phyloP scores from a whole-genome alignment of 2,888 invertebrate species.

The Lomographa bimaculata region DNA sequence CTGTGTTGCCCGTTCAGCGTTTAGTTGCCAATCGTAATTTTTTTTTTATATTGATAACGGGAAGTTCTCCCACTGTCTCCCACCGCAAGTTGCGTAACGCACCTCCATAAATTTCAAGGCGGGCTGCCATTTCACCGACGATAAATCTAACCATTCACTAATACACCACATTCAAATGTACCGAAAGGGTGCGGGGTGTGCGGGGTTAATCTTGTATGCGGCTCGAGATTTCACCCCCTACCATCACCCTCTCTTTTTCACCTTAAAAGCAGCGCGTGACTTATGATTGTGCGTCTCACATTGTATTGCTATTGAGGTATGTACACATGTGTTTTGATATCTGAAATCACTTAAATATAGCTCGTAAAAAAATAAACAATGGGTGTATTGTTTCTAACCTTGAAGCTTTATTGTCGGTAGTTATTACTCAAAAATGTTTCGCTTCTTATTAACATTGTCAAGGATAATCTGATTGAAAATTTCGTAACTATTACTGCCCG shows the following conservation, averaged over 20 bases:
- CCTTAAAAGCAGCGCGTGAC: constrained; percentile 42
- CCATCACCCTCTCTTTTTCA: constrained; percentile 24
- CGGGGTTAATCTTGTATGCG: constrained; percentile 36
- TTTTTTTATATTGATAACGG: too few species aligned
- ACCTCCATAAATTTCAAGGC: constrained; percentile 60
- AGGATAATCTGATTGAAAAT: too few species aligned
- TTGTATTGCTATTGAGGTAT: constrained; percentile 7
- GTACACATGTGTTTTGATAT: neutral
- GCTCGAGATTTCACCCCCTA: constrained; percentile 29
- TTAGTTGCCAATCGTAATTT: too few species aligned
- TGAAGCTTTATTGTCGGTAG: too few species aligned
- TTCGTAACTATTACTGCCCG: too few species aligned
- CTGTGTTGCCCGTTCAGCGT: too few species aligned
- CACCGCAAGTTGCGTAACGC: constrained; percentile 30
- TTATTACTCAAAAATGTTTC: too few species aligned
- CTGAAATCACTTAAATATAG: too few species aligned
- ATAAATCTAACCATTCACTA: constrained; percentile 77
- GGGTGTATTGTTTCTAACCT: too few species aligned
- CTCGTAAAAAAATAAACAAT: too few species aligned
- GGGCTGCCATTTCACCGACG: constrained; percentile 56
- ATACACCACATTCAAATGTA: constrained; percentile 77
- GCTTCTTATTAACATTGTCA: too few species aligned
- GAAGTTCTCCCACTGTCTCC: constrained; percentile 25
- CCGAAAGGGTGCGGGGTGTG: constrained; percentile 36
- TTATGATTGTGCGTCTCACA: constrained; percentile 32